Evolutionary conservation across 2,888 invertebrate species (phyloP).

Genomic region (Cephonodes hylas): DNA sequence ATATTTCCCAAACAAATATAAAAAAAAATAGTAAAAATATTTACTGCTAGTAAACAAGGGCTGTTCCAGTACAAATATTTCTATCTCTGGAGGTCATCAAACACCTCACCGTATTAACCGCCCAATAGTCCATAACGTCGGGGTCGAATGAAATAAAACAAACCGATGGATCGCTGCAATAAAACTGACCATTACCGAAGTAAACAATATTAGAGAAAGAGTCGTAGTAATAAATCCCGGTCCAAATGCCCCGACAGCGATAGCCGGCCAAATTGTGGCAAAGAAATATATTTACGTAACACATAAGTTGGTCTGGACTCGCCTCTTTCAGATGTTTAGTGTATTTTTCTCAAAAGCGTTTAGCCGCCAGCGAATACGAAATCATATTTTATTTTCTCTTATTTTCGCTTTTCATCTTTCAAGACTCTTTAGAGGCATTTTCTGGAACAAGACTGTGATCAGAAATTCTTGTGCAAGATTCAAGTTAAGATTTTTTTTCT

Average conservation of each 20-base stretch:
- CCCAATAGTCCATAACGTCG: constrained; percentile 41
- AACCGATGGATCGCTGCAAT: constrained; percentile 59
- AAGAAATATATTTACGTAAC: constrained; percentile 55
- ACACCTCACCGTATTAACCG: constrained; percentile 15
- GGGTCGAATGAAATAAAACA: constrained; percentile 60
- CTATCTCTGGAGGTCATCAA: constrained; percentile 10
- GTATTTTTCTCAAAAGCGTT: not conserved
- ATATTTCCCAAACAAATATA: too few relatives aligned
- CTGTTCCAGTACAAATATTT: not conserved
- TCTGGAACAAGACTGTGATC: too few relatives aligned
- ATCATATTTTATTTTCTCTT: not conserved
- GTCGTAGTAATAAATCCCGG: constrained; percentile 66
- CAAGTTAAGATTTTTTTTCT: too few relatives aligned
- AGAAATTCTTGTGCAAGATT: too few relatives aligned
- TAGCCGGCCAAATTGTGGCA: constrained; percentile 65
- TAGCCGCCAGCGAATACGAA: not conserved
- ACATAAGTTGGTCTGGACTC: constrained; percentile 55
- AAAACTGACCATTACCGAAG: constrained; percentile 70
- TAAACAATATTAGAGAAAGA: constrained; percentile 76
- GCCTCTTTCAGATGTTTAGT: constrained; percentile 29
- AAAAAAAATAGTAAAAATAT: not conserved
- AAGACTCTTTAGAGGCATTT: not conserved
- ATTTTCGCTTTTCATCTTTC: not conserved
- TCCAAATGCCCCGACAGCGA: constrained; percentile 61
- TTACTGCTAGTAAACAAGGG: not conserved